These are phyloP conservation scores for Protobothrops flavoviridis DNA, from an alignment of 2,113 vertebrate genomes.

Conservation along the genomic window DNA sequence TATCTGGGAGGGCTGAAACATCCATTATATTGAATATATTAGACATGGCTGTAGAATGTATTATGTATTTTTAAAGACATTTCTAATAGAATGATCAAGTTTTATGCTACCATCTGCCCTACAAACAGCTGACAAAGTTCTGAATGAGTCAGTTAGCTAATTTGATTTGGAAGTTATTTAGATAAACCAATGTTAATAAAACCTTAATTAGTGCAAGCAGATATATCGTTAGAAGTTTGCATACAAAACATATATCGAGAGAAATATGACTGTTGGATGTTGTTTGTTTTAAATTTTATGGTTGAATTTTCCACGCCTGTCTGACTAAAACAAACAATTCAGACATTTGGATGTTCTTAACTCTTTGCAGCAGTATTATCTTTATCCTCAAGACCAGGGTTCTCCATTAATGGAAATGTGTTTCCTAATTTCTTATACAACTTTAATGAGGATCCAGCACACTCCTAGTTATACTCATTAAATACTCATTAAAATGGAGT, in stretches of 20 bases:
- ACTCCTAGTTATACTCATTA: neutral
- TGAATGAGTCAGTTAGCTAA: neutral
- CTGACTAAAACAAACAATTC: neutral
- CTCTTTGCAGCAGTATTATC: neutral
- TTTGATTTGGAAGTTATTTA: neutral
- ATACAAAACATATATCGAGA: neutral
- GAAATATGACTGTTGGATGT: neutral
- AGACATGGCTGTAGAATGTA: neutral
- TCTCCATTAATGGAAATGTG: neutral
- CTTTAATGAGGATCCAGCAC: neutral
- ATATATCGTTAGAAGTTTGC: neutral
- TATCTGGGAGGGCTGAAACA: neutral
- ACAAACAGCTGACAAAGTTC: neutral
- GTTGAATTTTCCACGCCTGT: neutral
- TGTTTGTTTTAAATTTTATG: neutral
- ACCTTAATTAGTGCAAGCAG: neutral
- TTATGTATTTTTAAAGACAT: neutral
- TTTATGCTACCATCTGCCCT: neutral
- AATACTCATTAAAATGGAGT: neutral
- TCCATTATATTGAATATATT: neutral
- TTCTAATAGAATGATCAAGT: neutral
- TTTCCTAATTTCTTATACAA: neutral
- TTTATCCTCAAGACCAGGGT: neutral
- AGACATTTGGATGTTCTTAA: neutral
- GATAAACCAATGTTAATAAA: neutral